Evolutionary conservation across 2,113 vertebrate species (phyloP).

Genomic region (Syngnathoides biaculeatus): DNA sequence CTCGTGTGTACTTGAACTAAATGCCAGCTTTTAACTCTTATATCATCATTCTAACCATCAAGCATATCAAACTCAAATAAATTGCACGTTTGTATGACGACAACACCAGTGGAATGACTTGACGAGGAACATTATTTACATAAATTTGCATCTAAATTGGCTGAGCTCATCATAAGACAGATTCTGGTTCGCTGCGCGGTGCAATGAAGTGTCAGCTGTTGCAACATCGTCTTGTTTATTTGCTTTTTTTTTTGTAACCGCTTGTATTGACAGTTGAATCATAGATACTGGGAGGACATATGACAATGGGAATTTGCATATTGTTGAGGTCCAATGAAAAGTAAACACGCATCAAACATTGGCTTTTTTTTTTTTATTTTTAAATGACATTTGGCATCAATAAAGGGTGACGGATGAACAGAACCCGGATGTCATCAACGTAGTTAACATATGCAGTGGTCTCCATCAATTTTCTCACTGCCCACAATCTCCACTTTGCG

Average conservation of each 20-base stretch:
- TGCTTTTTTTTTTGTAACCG: slow-evolving; percentile 1
- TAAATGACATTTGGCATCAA: not conserved
- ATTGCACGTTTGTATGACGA: slow-evolving; percentile 11
- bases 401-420: not conserved
- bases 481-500: too few species aligned
- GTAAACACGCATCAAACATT: not conserved
- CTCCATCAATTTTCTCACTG: not conserved
- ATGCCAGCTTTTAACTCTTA: not conserved
- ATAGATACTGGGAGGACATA: not conserved
- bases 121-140: slow-evolving; percentile 44
- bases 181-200: slow-evolving; percentile 14
- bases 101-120: slow-evolving; percentile 22
- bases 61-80: not conserved
- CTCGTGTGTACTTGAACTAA: too few species aligned
- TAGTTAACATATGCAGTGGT: not conserved
- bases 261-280: slow-evolving; percentile 17
- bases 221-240: slow-evolving; percentile 15
- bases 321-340: not conserved
- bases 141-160: slow-evolving; percentile 56
- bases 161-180: slow-evolving; percentile 32
- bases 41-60: not conserved
- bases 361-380: not conserved
- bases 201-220: slow-evolving; percentile 30
- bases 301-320: not conserved
- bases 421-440: not conserved